Base-by-base conservation (phyloP, 2,113 vertebrate species). In the Crotalus viridis region DNA sequence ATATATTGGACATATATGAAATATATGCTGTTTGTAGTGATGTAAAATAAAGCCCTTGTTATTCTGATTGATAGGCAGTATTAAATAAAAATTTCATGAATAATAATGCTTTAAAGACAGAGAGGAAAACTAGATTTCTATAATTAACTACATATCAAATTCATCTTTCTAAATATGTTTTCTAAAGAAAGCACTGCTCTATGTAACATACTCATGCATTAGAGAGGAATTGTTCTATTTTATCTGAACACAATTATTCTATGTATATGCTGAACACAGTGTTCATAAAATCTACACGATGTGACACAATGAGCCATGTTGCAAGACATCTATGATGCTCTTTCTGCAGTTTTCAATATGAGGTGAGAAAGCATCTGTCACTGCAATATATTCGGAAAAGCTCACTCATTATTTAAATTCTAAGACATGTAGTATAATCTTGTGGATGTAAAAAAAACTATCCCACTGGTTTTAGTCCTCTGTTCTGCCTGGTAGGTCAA, bases 81-180 rank as follows among this genome's bases (percentile, higher is more conserved):
- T 97, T 97, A 98, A 98, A 97, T 97, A 96, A 97, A 97, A 97
- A 96, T 95, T 89, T 95, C 95, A 97, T 98, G 97, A 98, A 97
- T 97, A 97, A 97, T 97, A 97, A 95, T 96, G 92, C 95, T 97
- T 97, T 97, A 97, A 97, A 96, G 97, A 93, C 96, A 96, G 93
- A 96, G 92, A 96, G 94, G 96, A 97, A 52, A 95, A 91, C 97
- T 97, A 97, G 94, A 94, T 93, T 94, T 96, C 92, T 97, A 64
- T 96, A 98, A 97, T 98, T 97, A 97, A 91, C 92, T 95, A 96
- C 86, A 95, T 97, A 96, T 97, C 94, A 97, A 96, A 97, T 95
- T 95, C 90, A 59, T 96, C 91, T 96, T 96, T 95, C 94, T 89
- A 92, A 97, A 93, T 91, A 55, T 95, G 81, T 86, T 12, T 90